These are phyloP conservation scores for Apamea sordens DNA, from an alignment of 2,888 invertebrate genomes.

Conservation along the genomic window DNA sequence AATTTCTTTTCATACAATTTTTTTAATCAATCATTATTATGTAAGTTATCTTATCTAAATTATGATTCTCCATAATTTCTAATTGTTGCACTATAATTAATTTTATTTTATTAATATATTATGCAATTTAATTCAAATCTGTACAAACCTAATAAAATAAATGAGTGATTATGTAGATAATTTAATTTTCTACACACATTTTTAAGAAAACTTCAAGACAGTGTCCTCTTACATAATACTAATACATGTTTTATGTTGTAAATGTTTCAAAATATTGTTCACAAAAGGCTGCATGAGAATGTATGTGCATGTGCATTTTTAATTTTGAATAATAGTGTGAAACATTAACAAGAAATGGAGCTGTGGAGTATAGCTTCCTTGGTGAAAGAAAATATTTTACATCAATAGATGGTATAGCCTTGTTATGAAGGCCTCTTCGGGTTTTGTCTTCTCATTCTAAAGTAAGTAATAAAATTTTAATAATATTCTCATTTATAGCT, in stretches of 20 bases:
- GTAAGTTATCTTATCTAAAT: neutral
- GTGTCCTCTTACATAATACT: conserved; percentile 1
- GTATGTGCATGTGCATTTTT: neutral
- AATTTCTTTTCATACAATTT: neutral
- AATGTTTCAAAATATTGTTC: neutral
- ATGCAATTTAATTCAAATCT: neutral
- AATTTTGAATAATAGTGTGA: neutral
- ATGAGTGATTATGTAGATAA: neutral
- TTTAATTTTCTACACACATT: neutral
- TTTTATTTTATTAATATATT: neutral
- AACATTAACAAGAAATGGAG: neutral
- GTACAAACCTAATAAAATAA: neutral
- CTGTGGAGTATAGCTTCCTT: neutral
- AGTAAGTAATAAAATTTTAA: conserved; percentile 20
- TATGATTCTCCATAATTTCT: neutral
- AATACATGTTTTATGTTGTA: neutral
- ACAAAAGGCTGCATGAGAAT: neutral
- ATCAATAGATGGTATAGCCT: neutral
- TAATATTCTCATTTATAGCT: conserved; percentile 37
- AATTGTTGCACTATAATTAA: neutral
- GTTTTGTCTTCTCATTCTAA: neutral
- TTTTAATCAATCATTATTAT: neutral
- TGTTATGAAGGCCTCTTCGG: neutral
- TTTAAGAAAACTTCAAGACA: neutral
- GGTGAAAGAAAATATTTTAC: conserved; percentile 1